These are phyloP conservation scores for Lordiphosa collinella DNA, from an alignment of 1,140 invertebrate species.

Conservation along the genomic window DNA sequence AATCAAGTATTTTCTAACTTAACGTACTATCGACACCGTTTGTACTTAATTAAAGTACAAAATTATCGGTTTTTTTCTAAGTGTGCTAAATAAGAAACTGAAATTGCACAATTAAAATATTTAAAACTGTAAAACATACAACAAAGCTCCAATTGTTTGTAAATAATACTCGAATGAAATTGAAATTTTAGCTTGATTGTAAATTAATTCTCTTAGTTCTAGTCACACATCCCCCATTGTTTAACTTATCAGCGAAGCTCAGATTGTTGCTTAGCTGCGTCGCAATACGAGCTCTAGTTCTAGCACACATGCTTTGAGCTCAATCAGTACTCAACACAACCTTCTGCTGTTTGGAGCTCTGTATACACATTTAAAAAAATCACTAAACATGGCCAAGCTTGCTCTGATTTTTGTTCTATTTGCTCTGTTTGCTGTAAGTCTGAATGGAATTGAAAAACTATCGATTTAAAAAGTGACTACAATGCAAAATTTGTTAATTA, in stretches of 20 bases:
- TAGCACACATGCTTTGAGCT: neutral
- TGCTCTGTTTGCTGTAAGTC: conserved; percentile 50
- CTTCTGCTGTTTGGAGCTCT: conserved; percentile 32
- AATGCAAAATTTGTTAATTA: neutral
- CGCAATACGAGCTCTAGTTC: conserved; percentile 41
- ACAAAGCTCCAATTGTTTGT: too few relatives aligned
- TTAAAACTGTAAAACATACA: too few relatives aligned
- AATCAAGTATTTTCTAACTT: too few relatives aligned
- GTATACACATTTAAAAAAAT: neutral
- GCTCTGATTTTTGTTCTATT: conserved; percentile 49
- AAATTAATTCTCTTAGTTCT: conserved; percentile 1
- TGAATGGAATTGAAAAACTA: neutral
- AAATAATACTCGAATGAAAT: too few relatives aligned
- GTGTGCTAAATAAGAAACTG: too few relatives aligned
- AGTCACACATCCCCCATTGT: neutral
- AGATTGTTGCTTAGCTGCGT: conserved; percentile 7
- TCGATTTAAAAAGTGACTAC: neutral
- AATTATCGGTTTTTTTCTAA: too few relatives aligned
- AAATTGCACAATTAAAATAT: too few relatives aligned
- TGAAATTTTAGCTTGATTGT: too few relatives aligned
- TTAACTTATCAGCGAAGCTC: neutral
- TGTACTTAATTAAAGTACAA: too few relatives aligned
- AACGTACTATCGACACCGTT: too few relatives aligned
- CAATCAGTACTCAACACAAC: conserved; percentile 34
- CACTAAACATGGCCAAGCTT: conserved; percentile 53